phyloP scores from a whole-genome alignment of 2,113 vertebrate genomes.

The Equus przewalskii region DNA sequence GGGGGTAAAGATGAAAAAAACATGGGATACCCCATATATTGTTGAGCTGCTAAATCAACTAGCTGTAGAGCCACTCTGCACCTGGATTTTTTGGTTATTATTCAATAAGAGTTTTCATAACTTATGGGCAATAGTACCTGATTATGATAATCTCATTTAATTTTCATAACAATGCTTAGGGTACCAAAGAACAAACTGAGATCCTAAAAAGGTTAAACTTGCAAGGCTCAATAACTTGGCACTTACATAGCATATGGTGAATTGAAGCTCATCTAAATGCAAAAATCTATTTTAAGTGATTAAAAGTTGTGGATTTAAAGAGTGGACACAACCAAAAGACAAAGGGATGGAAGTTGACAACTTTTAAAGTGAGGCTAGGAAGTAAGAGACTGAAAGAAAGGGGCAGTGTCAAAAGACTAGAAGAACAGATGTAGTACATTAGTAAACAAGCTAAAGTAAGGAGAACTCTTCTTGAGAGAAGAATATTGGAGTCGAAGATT shows the following conservation, averaged over 20 bases:
- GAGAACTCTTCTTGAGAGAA: neutral
- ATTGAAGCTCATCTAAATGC: neutral
- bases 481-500: neutral
- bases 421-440: neutral
- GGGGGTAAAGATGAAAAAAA: conserved; percentile 7
- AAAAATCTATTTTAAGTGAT: neutral
- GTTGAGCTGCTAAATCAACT: neutral
- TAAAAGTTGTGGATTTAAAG: neutral
- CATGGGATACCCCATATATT: neutral
- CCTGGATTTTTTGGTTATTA: neutral
- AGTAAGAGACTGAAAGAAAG: neutral
- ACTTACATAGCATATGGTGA: neutral
- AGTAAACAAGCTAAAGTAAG: neutral
- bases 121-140: neutral
- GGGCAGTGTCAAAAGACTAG: neutral
- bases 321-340: neutral
- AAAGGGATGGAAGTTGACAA: neutral
- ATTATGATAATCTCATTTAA: conserved; percentile 22
- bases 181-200: conserved; percentile 10
- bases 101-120: conserved; percentile 29
- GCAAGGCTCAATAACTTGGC: neutral
- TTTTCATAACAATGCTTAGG: conserved; percentile 33
- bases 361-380: neutral
- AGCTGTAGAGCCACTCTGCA: neutral
- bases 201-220: neutral